Base-by-base conservation (phyloP, 2,888 invertebrate genomes). In the Tetragnatha montana region DNA sequence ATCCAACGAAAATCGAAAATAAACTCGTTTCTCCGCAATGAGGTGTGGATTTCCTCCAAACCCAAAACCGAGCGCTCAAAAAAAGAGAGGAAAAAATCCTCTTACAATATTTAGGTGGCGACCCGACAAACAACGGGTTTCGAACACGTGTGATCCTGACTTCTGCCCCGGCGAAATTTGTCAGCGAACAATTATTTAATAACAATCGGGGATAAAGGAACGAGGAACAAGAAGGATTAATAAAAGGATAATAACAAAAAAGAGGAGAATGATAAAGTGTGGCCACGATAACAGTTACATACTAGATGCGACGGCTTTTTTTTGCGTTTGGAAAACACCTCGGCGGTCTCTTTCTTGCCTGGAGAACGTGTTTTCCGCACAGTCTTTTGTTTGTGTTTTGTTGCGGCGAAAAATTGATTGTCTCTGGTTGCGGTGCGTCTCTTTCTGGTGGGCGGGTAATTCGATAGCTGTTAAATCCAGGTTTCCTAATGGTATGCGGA, bases 171-270 rank as follows among this genome's bases (percentile, higher is more conserved):
- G 79, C 47, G 80, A 88, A 83, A 88, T 88, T 88, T 88, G 88
- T 88, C 88, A 88, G 88, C 83, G 86, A 84, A 86, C 85, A 85
- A 84, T 83, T 83, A 83, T 88, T 82, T 88, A 83, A 82, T 83
- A 74, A 82, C 78, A 88, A 82, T 88, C 76, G 14, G 51, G 12
- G 22, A 17, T 14, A 17, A 69, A 21, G 47, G 68, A 74, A 60
- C 6, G 12, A 74, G 50, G 47, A 75, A 84, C 60, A 60, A 60
- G 14, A 51, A 83, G 60, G 49, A 47, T 35, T 35, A n/a, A n/a
- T n/a, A 22, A n/a, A 19, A 10, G 35, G 47, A 70, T 70, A 81
- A 80, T 19, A 81, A 71, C 8, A 22, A 22, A 47, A 10, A 47
- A 10, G 19, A 73, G 51, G 47, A 47, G 83, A 74, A 51, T 51